Conservation (phyloP, 2,113 vertebrate genomes). For the Thryonomys swinderianus region DNA sequence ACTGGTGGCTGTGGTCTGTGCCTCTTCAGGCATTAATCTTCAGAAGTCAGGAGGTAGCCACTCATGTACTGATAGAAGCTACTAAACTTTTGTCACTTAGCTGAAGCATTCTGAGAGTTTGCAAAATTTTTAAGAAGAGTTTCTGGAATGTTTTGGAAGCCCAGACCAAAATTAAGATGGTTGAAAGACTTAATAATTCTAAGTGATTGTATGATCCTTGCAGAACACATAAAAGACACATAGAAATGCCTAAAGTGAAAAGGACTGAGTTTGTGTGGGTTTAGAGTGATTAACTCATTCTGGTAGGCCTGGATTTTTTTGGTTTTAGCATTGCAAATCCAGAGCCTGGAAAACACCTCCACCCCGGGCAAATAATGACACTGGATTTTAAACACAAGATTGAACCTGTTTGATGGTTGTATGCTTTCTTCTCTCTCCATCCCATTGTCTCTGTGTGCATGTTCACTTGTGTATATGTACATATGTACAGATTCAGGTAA, state of each 20-base stretch:
- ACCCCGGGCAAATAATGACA: neutral
- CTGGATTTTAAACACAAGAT: neutral
- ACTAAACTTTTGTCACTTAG: neutral
- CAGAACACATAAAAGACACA: neutral
- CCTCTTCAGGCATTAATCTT: neutral
- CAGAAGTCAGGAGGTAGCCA: neutral
- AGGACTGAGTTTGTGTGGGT: neutral
- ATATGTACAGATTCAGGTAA: neutral
- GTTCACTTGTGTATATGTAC: too few species aligned
- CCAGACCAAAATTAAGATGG: neutral
- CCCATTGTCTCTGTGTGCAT: neutral
- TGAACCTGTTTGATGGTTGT: neutral
- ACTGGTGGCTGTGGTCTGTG: fast-evolving
- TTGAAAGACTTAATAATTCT: neutral
- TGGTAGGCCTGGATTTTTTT: neutral
- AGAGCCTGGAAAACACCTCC: neutral
- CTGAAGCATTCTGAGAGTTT: neutral
- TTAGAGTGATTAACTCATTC: neutral
- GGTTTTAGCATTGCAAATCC: neutral
- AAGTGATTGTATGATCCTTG: neutral
- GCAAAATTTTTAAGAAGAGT: neutral
- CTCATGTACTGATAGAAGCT: neutral
- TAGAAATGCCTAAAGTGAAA: neutral
- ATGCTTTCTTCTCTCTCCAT: neutral
- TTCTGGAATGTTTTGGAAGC: neutral